Base-by-base conservation (phyloP, 2,888 invertebrate genomes). In the Chaetogeoica ovagalla region DNA sequence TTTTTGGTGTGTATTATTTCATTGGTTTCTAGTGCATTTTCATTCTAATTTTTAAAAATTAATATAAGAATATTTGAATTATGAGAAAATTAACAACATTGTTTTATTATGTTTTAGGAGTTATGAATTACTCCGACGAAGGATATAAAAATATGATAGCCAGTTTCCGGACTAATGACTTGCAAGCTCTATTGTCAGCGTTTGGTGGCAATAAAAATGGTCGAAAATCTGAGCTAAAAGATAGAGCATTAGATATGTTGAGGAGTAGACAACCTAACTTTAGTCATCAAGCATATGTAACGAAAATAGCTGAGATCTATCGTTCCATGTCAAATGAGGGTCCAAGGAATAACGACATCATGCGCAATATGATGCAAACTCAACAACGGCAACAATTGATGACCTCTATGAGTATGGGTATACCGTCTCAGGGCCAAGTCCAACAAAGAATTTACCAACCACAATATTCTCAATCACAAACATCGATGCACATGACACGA, bases 111-210 rank as follows among this genome's bases (percentile, higher is more conserved):
- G 8, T 11, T 76, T 48, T 68, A 76, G 75, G 48, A 2, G 55
- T 15, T 1, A 75, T 75, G 75, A 63, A 5, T 65, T 57, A 23
- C 7, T 4, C 60, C 13, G 71, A 71, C 17, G 79, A 79, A 13
- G 23, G 39, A n/a, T 79, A 71, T 37, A 57, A 9, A 57, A 85
- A 84, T 83, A 90, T 90, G 89, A 86, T 90, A 72, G 85, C 90
- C 87, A 90, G 89, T 86, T 94, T 94, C 88, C 91, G 94, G 85
- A 94, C 94, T 84, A 92, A 92, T 86, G 94, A 94, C 87, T 91
- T 95, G 86, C 94, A 94, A 88, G 91, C 91, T 88, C 88, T 95
- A 86, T 89, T 94, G 86, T 92, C 92, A 85, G 93, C 90, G 87
- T 92, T 93, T 84, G 93, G 93, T 84, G 89, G 91, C 86, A 93